These are phyloP conservation scores for Sturnus vulgaris DNA, from an alignment of 2,113 vertebrate genomes.

Conservation along the genomic window DNA sequence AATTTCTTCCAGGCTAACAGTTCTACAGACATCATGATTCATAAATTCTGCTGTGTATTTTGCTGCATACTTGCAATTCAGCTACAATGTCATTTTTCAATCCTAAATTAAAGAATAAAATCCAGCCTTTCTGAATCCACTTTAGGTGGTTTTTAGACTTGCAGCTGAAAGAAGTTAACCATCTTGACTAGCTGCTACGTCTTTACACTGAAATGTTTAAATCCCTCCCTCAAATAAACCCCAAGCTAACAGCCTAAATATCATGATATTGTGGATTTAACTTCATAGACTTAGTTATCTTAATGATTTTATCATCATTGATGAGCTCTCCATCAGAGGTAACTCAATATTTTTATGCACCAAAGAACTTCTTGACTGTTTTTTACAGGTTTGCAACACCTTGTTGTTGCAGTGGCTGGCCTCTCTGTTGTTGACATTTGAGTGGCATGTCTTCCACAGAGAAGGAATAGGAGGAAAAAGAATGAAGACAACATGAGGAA, in stretches of 20 bases:
- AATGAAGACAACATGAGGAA: not conserved
- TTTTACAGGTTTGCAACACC: not conserved
- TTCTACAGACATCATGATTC: not conserved
- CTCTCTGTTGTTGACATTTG: not conserved
- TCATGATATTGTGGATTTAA: not conserved
- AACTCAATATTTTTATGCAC: not conserved
- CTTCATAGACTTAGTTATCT: not conserved
- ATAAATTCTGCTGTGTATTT: not conserved
- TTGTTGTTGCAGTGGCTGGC: not conserved
- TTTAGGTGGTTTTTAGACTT: not conserved
- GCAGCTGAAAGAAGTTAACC: not conserved
- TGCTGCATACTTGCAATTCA: not conserved
- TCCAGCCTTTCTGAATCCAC: not conserved
- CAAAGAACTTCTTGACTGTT: not conserved
- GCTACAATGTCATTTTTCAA: not conserved
- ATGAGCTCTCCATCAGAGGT: not conserved
- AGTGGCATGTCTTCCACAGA: not conserved
- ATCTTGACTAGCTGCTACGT: not conserved
- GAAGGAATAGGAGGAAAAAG: not conserved
- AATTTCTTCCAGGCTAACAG: not conserved
- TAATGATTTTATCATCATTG: not conserved
- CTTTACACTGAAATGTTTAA: not conserved
- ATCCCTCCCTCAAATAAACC: not conserved
- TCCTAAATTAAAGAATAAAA: not conserved
- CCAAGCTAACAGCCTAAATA: not conserved